Evolutionary conservation across 2,113 vertebrate genomes (phyloP).

Genomic region (Malurus elegans): DNA sequence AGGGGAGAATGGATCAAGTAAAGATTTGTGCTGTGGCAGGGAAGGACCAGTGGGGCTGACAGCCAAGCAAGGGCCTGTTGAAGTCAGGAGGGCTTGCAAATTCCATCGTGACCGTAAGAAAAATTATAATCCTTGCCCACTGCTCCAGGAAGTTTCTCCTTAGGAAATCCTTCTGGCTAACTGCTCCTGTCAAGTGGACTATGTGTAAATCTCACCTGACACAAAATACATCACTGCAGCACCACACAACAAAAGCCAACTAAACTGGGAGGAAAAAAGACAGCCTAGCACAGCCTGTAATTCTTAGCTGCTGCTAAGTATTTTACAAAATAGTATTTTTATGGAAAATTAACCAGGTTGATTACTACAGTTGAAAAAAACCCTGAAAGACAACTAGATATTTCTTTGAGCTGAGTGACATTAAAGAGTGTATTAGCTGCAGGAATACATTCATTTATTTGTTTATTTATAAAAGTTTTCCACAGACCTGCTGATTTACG

Average conservation of each 20-base stretch:
- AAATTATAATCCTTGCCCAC: not conserved
- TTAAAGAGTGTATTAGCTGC: not conserved
- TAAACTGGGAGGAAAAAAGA: slow-evolving; percentile 11
- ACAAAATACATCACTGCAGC: slow-evolving; percentile 43
- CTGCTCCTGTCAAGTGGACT: slow-evolving; percentile 47
- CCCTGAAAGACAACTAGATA: not conserved
- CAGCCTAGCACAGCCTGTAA: not conserved
- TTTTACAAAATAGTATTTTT: not conserved
- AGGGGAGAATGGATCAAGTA: not conserved
- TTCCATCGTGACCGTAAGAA: not conserved
- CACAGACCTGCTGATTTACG: not conserved
- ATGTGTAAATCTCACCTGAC: slow-evolving; percentile 59
- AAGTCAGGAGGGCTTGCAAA: not conserved
- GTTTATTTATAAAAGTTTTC: not conserved
- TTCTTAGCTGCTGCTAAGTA: not conserved
- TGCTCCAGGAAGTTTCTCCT: slow-evolving; percentile 33
- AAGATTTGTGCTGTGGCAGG: not conserved
- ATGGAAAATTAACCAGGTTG: not conserved
- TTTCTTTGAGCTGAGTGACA: not conserved
- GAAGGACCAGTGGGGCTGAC: not conserved
- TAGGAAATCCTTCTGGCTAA: slow-evolving; percentile 55
- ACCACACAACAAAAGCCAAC: not conserved
- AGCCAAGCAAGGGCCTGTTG: accelerated
- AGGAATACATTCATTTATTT: not conserved
- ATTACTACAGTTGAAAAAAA: not conserved